Percentiles rank a stretch among this genome's conserved stretches.
phyloP scores from a whole-genome alignment of 2,797 vertebrate species.

The Eulemur mongoz region DNA sequence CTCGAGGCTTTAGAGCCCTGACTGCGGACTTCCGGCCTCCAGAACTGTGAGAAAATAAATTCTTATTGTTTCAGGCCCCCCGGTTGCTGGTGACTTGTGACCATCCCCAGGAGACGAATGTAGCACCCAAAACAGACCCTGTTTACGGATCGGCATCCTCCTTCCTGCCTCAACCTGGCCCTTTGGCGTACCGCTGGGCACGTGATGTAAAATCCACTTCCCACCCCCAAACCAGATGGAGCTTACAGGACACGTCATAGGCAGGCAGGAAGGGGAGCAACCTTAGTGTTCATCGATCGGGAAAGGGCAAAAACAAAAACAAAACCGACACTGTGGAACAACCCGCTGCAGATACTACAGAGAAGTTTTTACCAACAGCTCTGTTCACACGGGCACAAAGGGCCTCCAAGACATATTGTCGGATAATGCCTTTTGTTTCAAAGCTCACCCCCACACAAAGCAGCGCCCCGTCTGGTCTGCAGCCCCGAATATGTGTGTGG shows the following conservation, averaged over 20 bases:
- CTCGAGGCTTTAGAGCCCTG: neutral
- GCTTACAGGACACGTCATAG: neutral
- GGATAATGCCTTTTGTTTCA: neutral
- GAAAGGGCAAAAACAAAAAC: neutral
- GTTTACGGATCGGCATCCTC: neutral
- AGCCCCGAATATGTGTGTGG: neutral
- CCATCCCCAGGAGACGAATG: neutral
- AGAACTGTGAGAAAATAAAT: too few species aligned
- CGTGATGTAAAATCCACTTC: neutral
- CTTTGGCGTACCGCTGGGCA: neutral
- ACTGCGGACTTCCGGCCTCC: neutral
- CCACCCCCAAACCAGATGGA: neutral
- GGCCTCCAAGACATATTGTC: rapidly evolving
- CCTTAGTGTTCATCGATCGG: neutral
- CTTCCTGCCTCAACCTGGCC: neutral
- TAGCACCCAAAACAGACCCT: neutral
- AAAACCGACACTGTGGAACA: neutral
- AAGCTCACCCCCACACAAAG: neutral
- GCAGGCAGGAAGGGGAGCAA: neutral
- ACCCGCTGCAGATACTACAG: neutral
- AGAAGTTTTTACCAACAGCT: neutral
- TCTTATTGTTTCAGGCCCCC: neutral
- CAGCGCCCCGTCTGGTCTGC: neutral
- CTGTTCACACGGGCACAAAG: neutral
- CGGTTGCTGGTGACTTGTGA: neutral